Base-by-base conservation (phyloP, 1,140 invertebrate species). In the Psilanteris sp. region DNA sequence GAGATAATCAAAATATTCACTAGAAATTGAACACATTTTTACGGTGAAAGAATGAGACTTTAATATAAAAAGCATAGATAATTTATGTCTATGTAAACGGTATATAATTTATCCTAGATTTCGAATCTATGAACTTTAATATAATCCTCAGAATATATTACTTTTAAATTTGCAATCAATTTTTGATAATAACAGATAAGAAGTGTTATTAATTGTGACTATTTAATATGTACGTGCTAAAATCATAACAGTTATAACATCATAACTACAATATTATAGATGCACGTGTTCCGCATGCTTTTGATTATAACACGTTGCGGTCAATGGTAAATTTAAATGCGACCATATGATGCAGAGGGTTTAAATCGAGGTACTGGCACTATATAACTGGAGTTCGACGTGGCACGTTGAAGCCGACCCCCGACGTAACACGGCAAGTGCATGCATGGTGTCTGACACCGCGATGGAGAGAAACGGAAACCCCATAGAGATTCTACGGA, bases 331-430 rank as follows among this genome's bases (percentile, higher is more conserved):
- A 68, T 83, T 84, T 84, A 85, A 85, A 83, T 80, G 78, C 81
- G 72, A 85, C 80, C 82, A 85, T 84, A 85, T 84, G 83, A 85
- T 81, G 74, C 55, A 52, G 79, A 72, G 73, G 79, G 78, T 67
- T 61, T 71, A 79, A 84, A 84, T 79, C 57, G 59, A 39, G 77
- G 55, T 74, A 73, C 73, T 75, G 27, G 37, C 76, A 66, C 75
- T 72, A 14, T 66, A 76, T 54, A 59, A 70, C 55, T 44, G 48
- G 29, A 55, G 48, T 13, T n/a, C 57, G 50, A 59, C 48, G 44
- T 52, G 11, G 48, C 24, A 8, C 67, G 26, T 22, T 24, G 48
- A 48, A 8, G 20, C 10, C 66, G 61, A 74, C 27, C 70, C 71
- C 52, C 67, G 44, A 77, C 74, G 74, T 77, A 64, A 68, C 48